Conservation (phyloP, 2,888 invertebrate genomes). For the Cryptocephalus moraei region DNA sequence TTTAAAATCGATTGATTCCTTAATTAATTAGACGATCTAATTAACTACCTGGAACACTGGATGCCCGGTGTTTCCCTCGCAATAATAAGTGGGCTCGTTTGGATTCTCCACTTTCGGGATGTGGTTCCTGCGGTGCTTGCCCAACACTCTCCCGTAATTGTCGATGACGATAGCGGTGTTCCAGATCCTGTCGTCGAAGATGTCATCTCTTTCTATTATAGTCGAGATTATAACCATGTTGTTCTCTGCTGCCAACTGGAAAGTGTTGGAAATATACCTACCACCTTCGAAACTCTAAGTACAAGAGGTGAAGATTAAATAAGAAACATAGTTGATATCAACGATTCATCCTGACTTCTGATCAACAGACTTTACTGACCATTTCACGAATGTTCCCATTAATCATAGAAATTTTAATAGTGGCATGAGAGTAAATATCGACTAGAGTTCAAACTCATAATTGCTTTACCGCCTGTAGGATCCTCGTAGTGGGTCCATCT, state of each 20-base stretch:
- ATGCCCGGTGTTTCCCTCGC: slow-evolving; percentile 89
- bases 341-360: no score
- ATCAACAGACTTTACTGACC: no score
- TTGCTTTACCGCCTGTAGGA: slow-evolving; percentile 39
- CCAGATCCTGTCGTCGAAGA: slow-evolving; percentile 77
- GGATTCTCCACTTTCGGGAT: slow-evolving; percentile 95
- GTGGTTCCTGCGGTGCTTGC: slow-evolving; percentile 96
- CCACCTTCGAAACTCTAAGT: no score
- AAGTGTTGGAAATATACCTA: no score
- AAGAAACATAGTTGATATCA: no score
- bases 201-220: slow-evolving; percentile 81
- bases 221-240: slow-evolving; percentile 92
- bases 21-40: neutral
- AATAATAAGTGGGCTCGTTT: slow-evolving; percentile 92
- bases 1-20: neutral
- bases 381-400: no score
- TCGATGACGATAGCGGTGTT: slow-evolving; percentile 92
- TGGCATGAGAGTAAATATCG: no score
- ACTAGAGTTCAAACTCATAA: no score
- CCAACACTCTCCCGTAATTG: slow-evolving; percentile 73
- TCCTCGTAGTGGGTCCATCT: slow-evolving; percentile 70
- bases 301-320: no score
- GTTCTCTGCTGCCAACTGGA: slow-evolving; percentile 62
- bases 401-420: no score
- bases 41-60: slow-evolving; percentile 65